Evolutionary conservation across 2,888 invertebrate genomes (phyloP).

Genomic region (Aphrophora alni): DNA sequence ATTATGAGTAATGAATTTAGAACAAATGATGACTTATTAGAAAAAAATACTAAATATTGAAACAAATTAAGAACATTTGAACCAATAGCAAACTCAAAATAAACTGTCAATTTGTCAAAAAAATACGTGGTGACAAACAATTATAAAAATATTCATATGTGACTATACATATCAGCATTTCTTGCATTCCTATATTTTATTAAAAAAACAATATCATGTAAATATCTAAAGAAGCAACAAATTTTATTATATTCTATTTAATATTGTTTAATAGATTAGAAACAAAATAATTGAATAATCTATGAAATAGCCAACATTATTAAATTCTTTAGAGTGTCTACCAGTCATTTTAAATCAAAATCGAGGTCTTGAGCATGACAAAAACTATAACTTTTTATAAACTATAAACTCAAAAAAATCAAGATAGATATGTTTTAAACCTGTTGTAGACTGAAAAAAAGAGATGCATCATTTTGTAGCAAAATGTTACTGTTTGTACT

Average conservation of each 20-base stretch:
- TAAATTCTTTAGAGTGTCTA: not conserved
- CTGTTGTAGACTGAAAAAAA: not conserved
- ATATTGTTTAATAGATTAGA: not conserved
- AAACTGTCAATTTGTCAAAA: not conserved
- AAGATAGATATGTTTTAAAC: not conserved
- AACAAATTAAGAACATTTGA: too few species aligned
- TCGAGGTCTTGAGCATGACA: not conserved
- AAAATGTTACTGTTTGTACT: too few species aligned
- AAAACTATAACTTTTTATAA: not conserved
- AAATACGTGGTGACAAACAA: not conserved
- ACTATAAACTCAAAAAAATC: not conserved
- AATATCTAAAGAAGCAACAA: slow-evolving; percentile 9
- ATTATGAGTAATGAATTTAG: not conserved
- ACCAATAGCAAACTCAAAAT: not conserved
- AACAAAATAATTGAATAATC: not conserved
- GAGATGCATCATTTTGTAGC: too few species aligned
- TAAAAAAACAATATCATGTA: not conserved
- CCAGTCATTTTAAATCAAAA: not conserved
- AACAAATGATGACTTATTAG: not conserved
- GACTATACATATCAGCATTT: not conserved
- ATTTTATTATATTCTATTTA: not conserved
- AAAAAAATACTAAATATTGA: not conserved
- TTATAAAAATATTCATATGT: not conserved
- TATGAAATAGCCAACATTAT: not conserved
- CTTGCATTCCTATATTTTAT: not conserved